Conservation (phyloP, 2,888 invertebrate genomes). For the Adela reaumurella region DNA sequence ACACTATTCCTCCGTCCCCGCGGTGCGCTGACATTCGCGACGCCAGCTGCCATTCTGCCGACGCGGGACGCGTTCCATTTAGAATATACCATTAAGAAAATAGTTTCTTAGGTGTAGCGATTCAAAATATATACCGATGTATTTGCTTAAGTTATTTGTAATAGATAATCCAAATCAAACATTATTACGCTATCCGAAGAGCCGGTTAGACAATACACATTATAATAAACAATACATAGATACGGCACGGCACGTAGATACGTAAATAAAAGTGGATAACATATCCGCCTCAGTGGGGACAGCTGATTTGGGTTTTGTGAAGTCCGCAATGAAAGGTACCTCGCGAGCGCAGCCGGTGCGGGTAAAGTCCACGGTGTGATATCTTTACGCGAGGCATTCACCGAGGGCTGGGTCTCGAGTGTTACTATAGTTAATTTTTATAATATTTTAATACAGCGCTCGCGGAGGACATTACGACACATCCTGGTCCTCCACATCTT, state of each 20-base stretch:
- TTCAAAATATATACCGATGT: constrained; percentile 46
- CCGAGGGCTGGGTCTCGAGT: constrained; percentile 48
- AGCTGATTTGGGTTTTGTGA: not conserved
- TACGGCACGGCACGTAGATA: too few species aligned
- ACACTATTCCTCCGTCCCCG: not conserved
- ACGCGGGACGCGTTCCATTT: not conserved
- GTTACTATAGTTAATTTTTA: constrained; percentile 52
- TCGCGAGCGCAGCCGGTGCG: not conserved
- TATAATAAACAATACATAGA: too few species aligned
- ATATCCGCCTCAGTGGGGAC: not conserved
- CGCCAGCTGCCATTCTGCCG: not conserved
- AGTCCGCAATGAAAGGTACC: not conserved
- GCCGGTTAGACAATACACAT: constrained; percentile 22
- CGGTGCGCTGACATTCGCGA: not conserved
- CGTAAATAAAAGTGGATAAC: constrained; percentile 22
- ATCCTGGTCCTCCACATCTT: constrained; percentile 93
- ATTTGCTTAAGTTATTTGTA: constrained; percentile 31
- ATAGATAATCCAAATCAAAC: constrained; percentile 45
- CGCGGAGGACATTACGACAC: constrained; percentile 75
- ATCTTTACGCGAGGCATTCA: constrained; percentile 33
- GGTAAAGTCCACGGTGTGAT: constrained; percentile 14
- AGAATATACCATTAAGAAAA: constrained; percentile 22
- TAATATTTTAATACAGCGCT: constrained; percentile 42
- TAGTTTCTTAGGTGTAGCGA: constrained; percentile 23
- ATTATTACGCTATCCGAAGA: constrained; percentile 33